Evolutionary conservation across 2,797 vertebrate genomes (phyloP), one percentile per base, ranked within the genome.

Genomic region (Acestrorhynchus altus): DNA sequence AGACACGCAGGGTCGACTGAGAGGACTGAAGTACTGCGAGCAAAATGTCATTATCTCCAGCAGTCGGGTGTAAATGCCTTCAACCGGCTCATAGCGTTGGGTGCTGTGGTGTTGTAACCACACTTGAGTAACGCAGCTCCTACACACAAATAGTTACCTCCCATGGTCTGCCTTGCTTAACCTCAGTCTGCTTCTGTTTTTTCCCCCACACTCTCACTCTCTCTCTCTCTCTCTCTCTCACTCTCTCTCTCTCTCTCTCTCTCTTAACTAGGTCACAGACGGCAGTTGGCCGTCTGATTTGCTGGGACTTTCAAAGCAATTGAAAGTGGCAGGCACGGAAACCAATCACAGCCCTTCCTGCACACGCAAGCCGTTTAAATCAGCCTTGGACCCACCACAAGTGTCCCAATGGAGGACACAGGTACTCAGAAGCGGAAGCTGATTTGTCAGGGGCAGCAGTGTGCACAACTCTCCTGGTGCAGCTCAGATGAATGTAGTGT

Each of bases 231-330:
- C 20, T 2, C 22, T 12, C n/a, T 11, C n/a, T 61, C 28, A 42
- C 26, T 44, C 24, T 52, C 15, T 47, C 39, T 16, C 22, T 8
- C 18, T 22, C n/a, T 46, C 28, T 57, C 26, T 44, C 39, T 54
- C 11, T 57, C 39, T n/a, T 44, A 86, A 80, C 79, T 83, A 83
- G 81, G 77, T 83, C 83, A 86, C 35, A 59, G 28, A 46, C 54
- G 54, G 52, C 57, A 60, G 26, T 49, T 52, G 57, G 31, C 54
- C 49, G 56, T 80, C 59, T 77, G 52, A 82, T 78, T 82, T 59
- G 71, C 18, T 65, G 72, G n/a, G 18, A n/a, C 39, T 64, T 31
- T 11, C 64, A 22, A 39, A 9, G 18, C 47, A 15, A 1, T 49
- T 63, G 40, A 11, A 75, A 81, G 18, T 56, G 76, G 40, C 78